Percentiles rank a stretch among this genome's conserved stretches.
phyloP scores from a whole-genome alignment of 2,797 vertebrate genomes.

The Cynodonichthys magdalenae region DNA sequence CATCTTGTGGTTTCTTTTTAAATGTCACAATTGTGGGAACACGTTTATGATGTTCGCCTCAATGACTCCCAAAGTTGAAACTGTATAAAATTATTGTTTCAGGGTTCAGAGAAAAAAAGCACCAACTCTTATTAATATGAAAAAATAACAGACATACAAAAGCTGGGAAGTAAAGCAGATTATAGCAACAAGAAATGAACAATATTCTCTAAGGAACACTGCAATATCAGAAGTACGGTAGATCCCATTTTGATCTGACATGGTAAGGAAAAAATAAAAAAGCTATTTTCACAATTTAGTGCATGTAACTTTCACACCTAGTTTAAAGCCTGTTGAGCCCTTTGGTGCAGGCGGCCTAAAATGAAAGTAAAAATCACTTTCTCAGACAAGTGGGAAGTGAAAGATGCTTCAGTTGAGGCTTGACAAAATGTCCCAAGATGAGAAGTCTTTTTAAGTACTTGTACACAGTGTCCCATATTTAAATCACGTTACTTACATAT shows the following conservation, averaged over 20 bases:
- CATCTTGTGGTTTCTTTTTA: constrained; percentile 24
- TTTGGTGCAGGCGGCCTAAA: constrained; percentile 11
- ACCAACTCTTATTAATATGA: background rate
- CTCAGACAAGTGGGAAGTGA: constrained; percentile 50
- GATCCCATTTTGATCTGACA: background rate
- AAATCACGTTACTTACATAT: background rate
- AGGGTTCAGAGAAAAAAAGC: background rate
- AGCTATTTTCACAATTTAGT: background rate
- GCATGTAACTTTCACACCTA: no score
- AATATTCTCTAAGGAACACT: background rate
- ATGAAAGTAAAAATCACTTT: constrained; percentile 32
- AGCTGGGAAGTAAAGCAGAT: background rate
- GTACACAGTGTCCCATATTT: background rate
- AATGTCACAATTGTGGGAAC: constrained; percentile 14
- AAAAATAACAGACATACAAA: background rate
- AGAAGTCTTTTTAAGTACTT: background rate
- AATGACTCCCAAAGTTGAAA: constrained; percentile 4
- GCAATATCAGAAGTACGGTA: background rate
- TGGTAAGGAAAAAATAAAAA: background rate
- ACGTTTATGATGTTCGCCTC: constrained; percentile 8
- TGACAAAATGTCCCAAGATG: constrained; percentile 15
- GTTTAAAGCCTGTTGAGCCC: background rate
- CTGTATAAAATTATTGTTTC: background rate
- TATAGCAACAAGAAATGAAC: background rate
- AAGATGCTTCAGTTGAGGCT: constrained; percentile 23